Evolutionary conservation across 1,140 invertebrate genomes (phyloP).

Genomic region (Callitettix versicolor): DNA sequence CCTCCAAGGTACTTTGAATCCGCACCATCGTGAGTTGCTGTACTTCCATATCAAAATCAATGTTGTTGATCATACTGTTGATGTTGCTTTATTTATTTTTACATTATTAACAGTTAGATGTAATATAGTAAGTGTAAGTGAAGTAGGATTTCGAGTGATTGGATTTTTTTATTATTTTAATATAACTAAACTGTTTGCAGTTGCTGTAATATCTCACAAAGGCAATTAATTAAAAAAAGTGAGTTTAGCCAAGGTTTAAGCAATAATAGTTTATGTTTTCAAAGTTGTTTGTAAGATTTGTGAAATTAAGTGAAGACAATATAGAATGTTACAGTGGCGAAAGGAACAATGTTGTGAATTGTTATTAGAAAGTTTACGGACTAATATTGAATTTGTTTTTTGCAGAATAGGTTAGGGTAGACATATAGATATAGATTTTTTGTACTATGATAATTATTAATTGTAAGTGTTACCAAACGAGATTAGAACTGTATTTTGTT

Average conservation of each 20-base stretch:
- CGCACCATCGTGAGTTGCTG: background rate
- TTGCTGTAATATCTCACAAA: no score
- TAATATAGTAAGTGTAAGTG: background rate
- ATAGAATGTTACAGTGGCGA: background rate
- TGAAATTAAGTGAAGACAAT: constrained; percentile 6
- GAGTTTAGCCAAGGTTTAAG: no score
- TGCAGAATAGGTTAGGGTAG: constrained; percentile 5
- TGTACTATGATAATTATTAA: constrained; percentile 7
- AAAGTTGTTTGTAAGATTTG: no score
- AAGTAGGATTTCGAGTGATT: no score
- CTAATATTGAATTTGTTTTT: constrained; percentile 1
- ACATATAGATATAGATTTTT: background rate
- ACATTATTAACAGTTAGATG: constrained; percentile 2
- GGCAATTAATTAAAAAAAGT: no score
- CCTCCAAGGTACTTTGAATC: no score
- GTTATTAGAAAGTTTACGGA: background rate
- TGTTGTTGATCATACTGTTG: constrained; percentile 14
- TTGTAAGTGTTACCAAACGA: constrained; percentile 9
- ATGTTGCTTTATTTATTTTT: constrained; percentile 15
- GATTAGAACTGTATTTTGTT: background rate
- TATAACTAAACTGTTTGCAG: no score
- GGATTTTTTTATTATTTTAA: no score
- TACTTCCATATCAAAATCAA: constrained; percentile 16
- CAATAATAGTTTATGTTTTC: no score
- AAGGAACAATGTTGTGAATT: background rate